phyloP scores from a whole-genome alignment of 2,797 vertebrate genomes.

The Pipistrellus nathusii region DNA sequence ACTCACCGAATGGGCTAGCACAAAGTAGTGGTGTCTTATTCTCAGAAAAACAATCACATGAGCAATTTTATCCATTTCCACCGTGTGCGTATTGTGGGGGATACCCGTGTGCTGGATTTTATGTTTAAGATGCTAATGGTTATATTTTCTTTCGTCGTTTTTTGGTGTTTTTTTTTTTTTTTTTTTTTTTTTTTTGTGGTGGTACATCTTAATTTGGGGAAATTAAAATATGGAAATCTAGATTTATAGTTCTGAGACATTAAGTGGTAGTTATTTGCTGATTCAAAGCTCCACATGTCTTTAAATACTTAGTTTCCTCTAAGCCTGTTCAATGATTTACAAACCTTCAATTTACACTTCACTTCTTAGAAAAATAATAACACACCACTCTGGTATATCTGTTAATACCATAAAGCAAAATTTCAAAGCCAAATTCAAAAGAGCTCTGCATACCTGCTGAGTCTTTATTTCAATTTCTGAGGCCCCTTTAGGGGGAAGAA shows the following conservation, averaged over 20 bases:
- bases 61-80: background rate
- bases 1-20: too few species aligned
- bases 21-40: background rate
- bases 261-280: background rate
- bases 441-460: constrained; percentile 86
- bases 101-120: background rate
- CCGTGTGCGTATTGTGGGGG: accelerated
- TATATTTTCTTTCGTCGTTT: background rate
- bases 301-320: background rate
- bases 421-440: constrained; percentile 54
- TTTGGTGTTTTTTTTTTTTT: too few species aligned
- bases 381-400: background rate
- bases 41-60: constrained; percentile 4
- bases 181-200: too few species aligned
- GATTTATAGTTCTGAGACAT: background rate
- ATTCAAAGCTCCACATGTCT: background rate
- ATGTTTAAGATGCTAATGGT: background rate
- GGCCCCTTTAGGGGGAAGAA: constrained; percentile 86
- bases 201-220: background rate
- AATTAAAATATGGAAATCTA: constrained; percentile 33
- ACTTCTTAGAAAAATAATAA: background rate
- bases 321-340: background rate
- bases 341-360: constrained; percentile 5
- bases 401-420: background rate
- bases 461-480: constrained; percentile 88